Base-by-base conservation (phyloP, 2,113 vertebrate species). In the Orientallactaga bullata region DNA sequence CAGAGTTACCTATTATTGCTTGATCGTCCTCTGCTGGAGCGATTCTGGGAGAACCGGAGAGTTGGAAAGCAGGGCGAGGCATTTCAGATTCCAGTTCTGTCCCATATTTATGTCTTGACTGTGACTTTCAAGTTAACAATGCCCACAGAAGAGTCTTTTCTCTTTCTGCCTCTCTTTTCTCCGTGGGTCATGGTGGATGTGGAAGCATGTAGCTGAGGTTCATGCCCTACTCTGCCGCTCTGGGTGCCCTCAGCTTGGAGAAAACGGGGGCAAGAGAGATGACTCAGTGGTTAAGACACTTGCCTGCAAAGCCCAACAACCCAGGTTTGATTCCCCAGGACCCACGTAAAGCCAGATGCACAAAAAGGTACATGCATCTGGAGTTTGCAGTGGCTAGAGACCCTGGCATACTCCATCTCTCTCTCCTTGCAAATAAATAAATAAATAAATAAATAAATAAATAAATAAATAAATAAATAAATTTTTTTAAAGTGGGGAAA, bases 41-140 rank as follows among this genome's bases (percentile, higher is more conserved):
- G 80, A 77, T 42, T 42, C 89, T 58, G 61, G 47, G 77, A 89
- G 77, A 89, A 93, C 73, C 72, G 60, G 63, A 93, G 73, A 88
- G 35, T 26, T 77, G 24, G 72, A 89, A 93, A 94, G 81, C 68
- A 95, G 92, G 95, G 80, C 72, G 87, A 68, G 66, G 8, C 77
- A 55, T 76, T 94, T 97, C 89, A 91, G 71, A 87, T 93, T 89
- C 83, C n/a, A 58, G 78, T 72, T 82, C 10, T 0, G 12, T 42
- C 83, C 89, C 88, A 61, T 80, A 35, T 77, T 93, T 95, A 86
- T 77, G 68, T 63, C 47, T 81, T 76, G 72, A 80, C 72, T 80
- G 39, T 35, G 83, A 94, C 81, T 82, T 74, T 73, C 28, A 74
- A 74, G 42, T 87, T 91, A 80, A 94, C 89, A 91, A 80, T 73